Evolutionary conservation across 2,113 vertebrate genomes (phyloP).

Genomic region (Myiagra hebetior): DNA sequence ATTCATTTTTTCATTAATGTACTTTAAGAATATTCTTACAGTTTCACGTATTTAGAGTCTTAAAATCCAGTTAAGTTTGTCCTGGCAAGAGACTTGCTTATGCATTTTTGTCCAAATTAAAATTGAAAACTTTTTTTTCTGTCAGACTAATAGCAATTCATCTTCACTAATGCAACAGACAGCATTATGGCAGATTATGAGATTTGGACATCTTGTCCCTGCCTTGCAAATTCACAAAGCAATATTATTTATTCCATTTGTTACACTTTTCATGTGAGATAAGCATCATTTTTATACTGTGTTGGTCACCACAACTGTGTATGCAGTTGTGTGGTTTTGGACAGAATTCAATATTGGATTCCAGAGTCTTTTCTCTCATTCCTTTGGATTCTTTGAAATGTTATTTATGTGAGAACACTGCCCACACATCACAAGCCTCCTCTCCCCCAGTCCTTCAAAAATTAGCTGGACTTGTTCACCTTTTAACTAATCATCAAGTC

Average conservation of each 20-base stretch:
- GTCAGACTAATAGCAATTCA: neutral
- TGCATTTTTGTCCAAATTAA: neutral
- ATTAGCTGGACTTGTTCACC: neutral
- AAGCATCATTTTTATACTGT: neutral
- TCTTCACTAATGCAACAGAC: neutral
- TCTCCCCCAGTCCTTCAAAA: neutral
- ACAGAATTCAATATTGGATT: neutral
- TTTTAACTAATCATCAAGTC: neutral
- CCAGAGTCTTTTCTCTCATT: neutral
- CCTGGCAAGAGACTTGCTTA: neutral
- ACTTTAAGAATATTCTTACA: neutral
- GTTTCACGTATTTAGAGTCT: neutral
- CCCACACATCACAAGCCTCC: slow-evolving; percentile 1
- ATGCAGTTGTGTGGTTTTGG: neutral
- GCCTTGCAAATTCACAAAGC: neutral
- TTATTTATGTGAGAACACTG: slow-evolving; percentile 12
- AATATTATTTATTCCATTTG: neutral
- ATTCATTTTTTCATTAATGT: neutral
- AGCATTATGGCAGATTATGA: neutral
- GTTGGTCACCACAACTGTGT: neutral
- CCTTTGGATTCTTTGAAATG: slow-evolving; percentile 3
- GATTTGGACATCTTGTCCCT: neutral
- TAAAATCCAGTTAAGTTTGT: neutral
- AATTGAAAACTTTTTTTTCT: neutral
- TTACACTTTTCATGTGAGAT: neutral